Evolutionary conservation across 2,797 vertebrate genomes (phyloP).

Genomic region (Margarornis squamiger): DNA sequence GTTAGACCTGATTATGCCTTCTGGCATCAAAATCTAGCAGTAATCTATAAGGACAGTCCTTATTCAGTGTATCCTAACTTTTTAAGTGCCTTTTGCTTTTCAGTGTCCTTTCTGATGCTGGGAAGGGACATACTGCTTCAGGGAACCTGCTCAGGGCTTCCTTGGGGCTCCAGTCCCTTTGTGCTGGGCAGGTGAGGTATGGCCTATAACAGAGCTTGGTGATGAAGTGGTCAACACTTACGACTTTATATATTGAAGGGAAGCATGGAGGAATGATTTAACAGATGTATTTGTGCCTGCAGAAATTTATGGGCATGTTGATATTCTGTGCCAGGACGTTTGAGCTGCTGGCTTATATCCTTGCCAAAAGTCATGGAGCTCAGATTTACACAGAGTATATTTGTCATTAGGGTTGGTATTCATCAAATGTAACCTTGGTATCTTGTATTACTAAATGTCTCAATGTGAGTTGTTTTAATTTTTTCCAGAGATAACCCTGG

Average conservation of each 20-base stretch:
- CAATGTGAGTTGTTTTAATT: neutral
- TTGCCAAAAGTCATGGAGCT: slow-evolving; percentile 62
- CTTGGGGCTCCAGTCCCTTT: neutral
- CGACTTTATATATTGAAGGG: neutral
- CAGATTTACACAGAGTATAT: slow-evolving; percentile 60
- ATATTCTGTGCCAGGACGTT: slow-evolving; percentile 38
- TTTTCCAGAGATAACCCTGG: slow-evolving; percentile 58
- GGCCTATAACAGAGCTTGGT: neutral
- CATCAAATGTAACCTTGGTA: slow-evolving; percentile 65
- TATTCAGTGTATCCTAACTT: neutral
- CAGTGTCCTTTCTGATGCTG: neutral
- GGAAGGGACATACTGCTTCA: neutral
- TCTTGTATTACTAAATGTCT: slow-evolving; percentile 65
- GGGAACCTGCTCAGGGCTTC: neutral
- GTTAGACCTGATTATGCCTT: neutral
- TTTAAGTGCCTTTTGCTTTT: neutral
- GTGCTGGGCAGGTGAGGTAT: neutral
- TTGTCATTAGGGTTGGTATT: slow-evolving; percentile 69
- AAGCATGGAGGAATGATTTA: slow-evolving; percentile 15
- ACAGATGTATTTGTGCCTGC: slow-evolving; percentile 52
- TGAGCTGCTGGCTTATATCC: slow-evolving; percentile 43
- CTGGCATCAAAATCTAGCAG: neutral
- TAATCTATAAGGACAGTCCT: neutral
- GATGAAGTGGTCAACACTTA: neutral
- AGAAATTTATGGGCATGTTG: slow-evolving; percentile 41